Conservation (phyloP, 1,140 invertebrate genomes). For the Adoxophyes honmai region DNA sequence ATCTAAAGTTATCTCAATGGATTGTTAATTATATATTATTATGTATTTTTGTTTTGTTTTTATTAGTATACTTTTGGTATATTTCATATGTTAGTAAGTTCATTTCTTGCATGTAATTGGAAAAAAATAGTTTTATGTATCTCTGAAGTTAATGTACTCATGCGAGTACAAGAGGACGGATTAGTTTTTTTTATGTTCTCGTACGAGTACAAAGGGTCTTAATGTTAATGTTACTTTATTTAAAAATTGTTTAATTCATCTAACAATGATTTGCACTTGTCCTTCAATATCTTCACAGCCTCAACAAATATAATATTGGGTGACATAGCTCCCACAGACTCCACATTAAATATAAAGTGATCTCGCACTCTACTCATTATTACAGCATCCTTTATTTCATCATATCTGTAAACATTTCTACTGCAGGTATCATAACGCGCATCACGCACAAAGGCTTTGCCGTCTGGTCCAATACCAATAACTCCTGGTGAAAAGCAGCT, state of each 20-base stretch:
- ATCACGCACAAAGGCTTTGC: slow-evolving; percentile 88
- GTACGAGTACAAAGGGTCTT: too few relatives aligned
- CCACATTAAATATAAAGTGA: slow-evolving; percentile 98
- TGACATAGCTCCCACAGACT: slow-evolving; percentile 92
- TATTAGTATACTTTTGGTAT: too few relatives aligned
- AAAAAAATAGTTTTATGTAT: too few relatives aligned
- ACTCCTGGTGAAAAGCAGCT: slow-evolving; percentile 96
- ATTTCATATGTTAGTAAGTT: too few relatives aligned
- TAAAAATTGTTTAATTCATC: slow-evolving; percentile 79
- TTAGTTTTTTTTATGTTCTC: too few relatives aligned
- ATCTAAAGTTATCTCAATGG: too few relatives aligned
- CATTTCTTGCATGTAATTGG: too few relatives aligned
- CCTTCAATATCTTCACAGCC: slow-evolving; percentile 91
- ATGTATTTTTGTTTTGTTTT: too few relatives aligned
- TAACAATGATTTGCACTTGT: slow-evolving; percentile 89
- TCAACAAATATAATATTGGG: slow-evolving; percentile 91
- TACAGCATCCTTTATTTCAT: slow-evolving; percentile 92
- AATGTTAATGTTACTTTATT: too few relatives aligned
- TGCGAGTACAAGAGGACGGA: too few relatives aligned
- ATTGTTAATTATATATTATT: too few relatives aligned
- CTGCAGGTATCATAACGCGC: slow-evolving; percentile 94
- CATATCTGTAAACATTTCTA: slow-evolving; percentile 93
- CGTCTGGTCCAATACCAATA: slow-evolving; percentile 87
- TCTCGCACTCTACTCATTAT: slow-evolving; percentile 88
- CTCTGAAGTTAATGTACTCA: too few relatives aligned